phyloP scores from a whole-genome alignment of 2,113 vertebrate species.

The Chionomys nivalis region DNA sequence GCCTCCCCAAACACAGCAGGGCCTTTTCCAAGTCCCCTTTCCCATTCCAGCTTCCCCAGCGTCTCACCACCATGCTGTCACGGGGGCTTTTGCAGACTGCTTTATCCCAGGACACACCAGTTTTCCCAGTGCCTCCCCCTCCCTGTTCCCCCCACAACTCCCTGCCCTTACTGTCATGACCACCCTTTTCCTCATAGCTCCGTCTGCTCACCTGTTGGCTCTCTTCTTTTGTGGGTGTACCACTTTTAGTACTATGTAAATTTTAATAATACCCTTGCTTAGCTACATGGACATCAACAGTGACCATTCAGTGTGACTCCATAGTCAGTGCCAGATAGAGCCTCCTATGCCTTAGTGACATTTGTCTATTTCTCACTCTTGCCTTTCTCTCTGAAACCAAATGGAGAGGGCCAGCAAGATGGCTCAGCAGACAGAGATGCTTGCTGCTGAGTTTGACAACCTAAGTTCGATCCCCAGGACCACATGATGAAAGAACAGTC shows the following conservation, averaged over 20 bases:
- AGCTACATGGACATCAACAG: fast-evolving
- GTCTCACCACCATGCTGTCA: fast-evolving
- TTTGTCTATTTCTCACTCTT: fast-evolving
- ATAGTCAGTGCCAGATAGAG: background rate
- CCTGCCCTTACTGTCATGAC: fast-evolving
- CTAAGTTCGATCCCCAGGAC: too few species aligned
- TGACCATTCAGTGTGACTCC: fast-evolving
- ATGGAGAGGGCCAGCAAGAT: background rate
- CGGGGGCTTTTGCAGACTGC: fast-evolving
- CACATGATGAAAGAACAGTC: background rate
- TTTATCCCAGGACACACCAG: background rate
- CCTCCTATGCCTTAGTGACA: background rate
- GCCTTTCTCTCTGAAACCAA: background rate
- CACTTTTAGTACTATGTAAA: too few species aligned
- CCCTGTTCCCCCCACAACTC: too few species aligned
- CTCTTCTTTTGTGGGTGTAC: background rate
- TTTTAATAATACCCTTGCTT: fast-evolving
- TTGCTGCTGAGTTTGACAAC: background rate
- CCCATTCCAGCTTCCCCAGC: background rate
- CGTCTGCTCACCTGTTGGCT: background rate
- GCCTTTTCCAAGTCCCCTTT: background rate
- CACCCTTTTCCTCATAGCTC: too few species aligned
- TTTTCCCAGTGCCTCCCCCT: fast-evolving
- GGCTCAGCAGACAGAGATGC: background rate
- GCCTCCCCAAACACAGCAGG: background rate